Evolutionary conservation across 2,888 invertebrate species (phyloP).

Genomic region (Drosophila cyrtoloma): DNA sequence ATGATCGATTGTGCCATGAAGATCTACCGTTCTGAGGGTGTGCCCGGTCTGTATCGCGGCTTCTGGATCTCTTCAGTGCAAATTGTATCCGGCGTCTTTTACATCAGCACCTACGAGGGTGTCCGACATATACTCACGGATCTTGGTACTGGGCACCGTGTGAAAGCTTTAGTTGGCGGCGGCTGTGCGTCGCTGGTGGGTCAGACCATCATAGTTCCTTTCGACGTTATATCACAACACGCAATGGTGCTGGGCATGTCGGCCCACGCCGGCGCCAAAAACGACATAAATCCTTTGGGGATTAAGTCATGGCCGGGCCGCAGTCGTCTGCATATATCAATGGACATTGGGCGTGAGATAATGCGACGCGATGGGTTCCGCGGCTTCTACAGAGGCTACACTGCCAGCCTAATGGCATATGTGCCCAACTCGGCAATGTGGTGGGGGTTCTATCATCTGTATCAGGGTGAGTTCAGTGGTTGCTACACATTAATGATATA

Average conservation of each 20-base stretch:
- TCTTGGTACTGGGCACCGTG: conserved; percentile 81
- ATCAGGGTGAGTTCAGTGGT: conserved; percentile 90
- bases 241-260: conserved; percentile 95
- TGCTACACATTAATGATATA: background rate
- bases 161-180: conserved; percentile 93
- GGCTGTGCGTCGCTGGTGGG: conserved; percentile 96
- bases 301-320: conserved; percentile 88
- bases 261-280: conserved; percentile 83
- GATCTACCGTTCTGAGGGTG: conserved; percentile 93
- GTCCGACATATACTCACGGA: conserved; percentile 92
- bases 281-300: conserved; percentile 91
- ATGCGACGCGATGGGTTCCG: conserved; percentile 92
- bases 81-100: conserved; percentile 94
- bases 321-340: conserved; percentile 89
- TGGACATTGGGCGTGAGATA: conserved; percentile 91
- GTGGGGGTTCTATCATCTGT: conserved; percentile 98
- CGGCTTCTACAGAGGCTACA: conserved; percentile 97
- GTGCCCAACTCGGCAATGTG: conserved; percentile 99
- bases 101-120: conserved; percentile 97
- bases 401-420: conserved; percentile 95
- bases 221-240: conserved; percentile 98
- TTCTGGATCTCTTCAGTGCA: conserved; percentile 98
- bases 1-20: conserved; percentile 95
- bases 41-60: conserved; percentile 95
- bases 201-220: conserved; percentile 98